phyloP scores from a whole-genome alignment of 2,888 invertebrate genomes.

The Erannis defoliaria region DNA sequence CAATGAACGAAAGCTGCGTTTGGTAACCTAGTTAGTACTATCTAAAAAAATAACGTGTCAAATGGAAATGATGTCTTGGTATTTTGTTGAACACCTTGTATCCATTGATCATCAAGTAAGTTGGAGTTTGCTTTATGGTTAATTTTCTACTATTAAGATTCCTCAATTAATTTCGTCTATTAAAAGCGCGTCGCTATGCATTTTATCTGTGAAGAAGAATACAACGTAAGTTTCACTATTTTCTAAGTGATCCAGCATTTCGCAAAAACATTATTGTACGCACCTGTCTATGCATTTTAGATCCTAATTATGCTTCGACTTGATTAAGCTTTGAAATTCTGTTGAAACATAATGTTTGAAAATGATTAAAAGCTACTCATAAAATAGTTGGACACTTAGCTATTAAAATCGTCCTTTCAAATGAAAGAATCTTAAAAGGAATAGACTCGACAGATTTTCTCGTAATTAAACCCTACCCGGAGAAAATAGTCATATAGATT shows the following conservation, averaged over 20 bases:
- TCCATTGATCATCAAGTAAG: no score
- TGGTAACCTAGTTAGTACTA: no score
- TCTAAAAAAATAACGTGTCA: no score
- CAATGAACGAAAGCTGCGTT: no score
- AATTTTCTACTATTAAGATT: no score
- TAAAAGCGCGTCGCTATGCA: no score
- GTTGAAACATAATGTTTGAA: slow-evolving; percentile 1
- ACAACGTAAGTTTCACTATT: no score
- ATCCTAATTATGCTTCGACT: slow-evolving; percentile 39
- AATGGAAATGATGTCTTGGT: no score
- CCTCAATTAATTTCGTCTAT: no score
- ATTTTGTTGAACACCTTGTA: no score
- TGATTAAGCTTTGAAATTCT: slow-evolving; percentile 6
- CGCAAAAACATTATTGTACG: slow-evolving; percentile 8
- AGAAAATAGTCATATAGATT: not conserved
- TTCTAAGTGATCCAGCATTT: not conserved
- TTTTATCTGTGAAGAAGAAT: no score
- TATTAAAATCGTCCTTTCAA: not conserved
- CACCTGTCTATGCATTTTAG: slow-evolving; percentile 48
- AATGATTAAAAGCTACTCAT: not conserved
- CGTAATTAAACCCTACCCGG: not conserved
- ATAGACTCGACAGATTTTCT: not conserved
- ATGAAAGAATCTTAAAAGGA: not conserved
- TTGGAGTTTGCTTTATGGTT: no score
- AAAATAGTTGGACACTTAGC: not conserved